Percentiles rank a stretch among this genome's conserved stretches.
phyloP scores from a whole-genome alignment of 2,888 invertebrate species.

The Aphodius granarius region DNA sequence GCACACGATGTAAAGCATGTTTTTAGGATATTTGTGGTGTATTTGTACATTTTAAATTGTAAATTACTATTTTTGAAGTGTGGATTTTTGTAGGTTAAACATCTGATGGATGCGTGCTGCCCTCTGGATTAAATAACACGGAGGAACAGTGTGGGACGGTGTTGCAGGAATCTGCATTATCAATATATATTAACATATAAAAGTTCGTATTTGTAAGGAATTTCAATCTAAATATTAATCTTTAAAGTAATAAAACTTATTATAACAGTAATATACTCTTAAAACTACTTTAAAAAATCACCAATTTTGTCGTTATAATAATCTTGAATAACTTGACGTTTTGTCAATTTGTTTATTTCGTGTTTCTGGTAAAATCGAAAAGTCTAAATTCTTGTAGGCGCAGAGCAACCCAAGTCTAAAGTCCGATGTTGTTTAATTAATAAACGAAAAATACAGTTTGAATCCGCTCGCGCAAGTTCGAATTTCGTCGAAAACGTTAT shows the following conservation, averaged over 20 bases:
- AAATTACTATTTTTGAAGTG: not conserved
- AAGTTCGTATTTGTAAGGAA: not conserved
- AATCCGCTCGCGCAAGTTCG: not conserved
- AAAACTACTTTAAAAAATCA: not conserved
- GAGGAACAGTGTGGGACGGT: no score
- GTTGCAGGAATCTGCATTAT: no score
- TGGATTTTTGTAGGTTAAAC: not conserved
- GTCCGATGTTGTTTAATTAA: no score
- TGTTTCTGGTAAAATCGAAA: no score
- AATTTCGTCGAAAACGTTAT: not conserved
- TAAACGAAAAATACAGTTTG: not conserved
- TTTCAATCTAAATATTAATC: no score
- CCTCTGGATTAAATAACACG: not conserved
- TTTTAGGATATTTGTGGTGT: not conserved
- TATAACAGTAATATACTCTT: not conserved
- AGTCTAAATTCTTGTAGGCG: not conserved
- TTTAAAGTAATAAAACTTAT: no score
- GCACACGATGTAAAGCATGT: not conserved
- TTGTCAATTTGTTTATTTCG: not conserved
- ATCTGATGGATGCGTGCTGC: not conserved
- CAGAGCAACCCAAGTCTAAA: not conserved
- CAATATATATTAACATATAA: no score
- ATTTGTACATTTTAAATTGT: not conserved
- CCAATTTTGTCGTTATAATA: not conserved
- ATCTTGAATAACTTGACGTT: not conserved